A percentile compares a stretch with the other conserved stretches of the same genome.
These are phyloP conservation scores for Urocyon cinereoargenteus DNA, from an alignment of 2,797 vertebrate species.

Conservation along the genomic window DNA sequence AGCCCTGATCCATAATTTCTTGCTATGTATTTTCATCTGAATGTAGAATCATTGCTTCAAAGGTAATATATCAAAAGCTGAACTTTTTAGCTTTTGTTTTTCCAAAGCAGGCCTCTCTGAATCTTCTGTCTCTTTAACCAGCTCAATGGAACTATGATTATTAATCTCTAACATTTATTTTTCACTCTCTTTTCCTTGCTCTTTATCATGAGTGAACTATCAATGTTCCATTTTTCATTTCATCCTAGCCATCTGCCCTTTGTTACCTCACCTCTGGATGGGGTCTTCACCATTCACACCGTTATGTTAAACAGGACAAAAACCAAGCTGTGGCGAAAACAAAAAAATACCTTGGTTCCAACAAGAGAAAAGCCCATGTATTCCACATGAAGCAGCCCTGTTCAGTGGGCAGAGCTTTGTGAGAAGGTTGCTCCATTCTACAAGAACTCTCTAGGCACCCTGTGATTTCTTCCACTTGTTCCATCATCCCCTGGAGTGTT, in stretches of 20 bases:
- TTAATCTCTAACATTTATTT: neutral
- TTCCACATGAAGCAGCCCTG: neutral
- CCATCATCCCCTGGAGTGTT: neutral
- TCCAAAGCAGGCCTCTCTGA: neutral
- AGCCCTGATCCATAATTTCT: neutral
- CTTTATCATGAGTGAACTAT: neutral
- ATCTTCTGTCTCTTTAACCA: neutral
- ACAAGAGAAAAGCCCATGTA: neutral
- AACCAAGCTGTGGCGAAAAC: neutral
- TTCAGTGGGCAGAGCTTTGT: neutral
- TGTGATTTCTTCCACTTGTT: neutral
- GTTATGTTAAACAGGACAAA: neutral
- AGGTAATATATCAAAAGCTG: neutral
- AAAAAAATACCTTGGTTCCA: neutral
- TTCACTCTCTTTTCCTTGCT: neutral
- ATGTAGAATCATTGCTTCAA: neutral
- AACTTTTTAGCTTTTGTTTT: neutral
- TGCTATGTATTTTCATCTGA: neutral
- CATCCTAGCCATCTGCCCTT: neutral
- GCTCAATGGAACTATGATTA: accelerated
- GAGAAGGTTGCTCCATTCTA: neutral
- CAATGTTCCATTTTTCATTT: neutral
- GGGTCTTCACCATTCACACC: neutral
- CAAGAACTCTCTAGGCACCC: neutral
- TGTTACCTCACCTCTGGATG: neutral